Evolutionary conservation across 1,140 invertebrate genomes (phyloP), one percentile per base, ranked within the genome.

Genomic region (Drosophila eugracilis): DNA sequence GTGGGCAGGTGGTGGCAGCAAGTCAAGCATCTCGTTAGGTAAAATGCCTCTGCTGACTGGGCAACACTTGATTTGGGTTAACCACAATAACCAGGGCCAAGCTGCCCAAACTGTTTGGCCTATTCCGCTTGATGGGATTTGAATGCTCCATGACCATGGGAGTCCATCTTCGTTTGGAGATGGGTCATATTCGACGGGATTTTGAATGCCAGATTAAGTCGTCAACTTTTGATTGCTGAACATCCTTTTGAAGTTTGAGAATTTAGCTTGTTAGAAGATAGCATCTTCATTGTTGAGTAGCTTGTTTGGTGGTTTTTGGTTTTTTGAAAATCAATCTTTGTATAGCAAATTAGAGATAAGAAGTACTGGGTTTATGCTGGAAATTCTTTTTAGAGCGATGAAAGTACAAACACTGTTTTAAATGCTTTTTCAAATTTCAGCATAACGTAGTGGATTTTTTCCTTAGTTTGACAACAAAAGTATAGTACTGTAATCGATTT

Each of bases 31-130:
- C 70, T 75, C 72, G 73, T 75, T 75, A 75, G 71, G 41, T 37
- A 75, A 75, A 74, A 75, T 50, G 71, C 47, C 58, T 28, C 21
- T 74, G 71, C 72, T 74, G 70, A 74, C 70, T 74, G 48, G 59
- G 57, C 70, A 73, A 44, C 41, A 62, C 57, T 74, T 74, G 69
- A 74, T 74, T 73, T 74, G 70, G 70, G 70, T 63, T 41, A 54
- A 17, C 54, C 67, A 50, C 42, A n/a, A n/a, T n/a, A 17, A 17
- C 22, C 24, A 7, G 45, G 42, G 28, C 45, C 28, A 36, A 45
- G 42, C 49, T n/a, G n/a, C 9, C 10, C 15, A 26, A 17, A 47
- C 41, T 26, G 70, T 73, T 45, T 63, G 41, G 17, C 19, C 69
- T 15, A 42, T 74, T 54, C 57, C 70, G 28, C 26, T 74, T 54